Percentiles rank a stretch among this genome's conserved stretches.
Conservation (phyloP, 1,140 invertebrate genomes). For the Lordiphosa stackelbergi region DNA sequence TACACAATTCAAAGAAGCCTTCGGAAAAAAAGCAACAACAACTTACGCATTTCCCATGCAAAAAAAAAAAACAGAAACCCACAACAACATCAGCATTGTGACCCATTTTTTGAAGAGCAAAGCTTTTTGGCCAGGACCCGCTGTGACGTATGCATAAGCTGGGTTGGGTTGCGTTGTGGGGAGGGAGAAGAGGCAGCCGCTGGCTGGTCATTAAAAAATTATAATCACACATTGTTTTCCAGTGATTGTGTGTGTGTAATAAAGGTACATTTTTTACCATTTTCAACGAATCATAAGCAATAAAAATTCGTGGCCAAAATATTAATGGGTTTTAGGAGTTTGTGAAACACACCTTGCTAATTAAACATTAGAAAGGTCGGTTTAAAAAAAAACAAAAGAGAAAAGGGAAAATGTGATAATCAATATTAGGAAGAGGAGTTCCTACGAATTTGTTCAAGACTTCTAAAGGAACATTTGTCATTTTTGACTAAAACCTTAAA, state of each 20-base stretch:
- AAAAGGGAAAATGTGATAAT: too few species aligned
- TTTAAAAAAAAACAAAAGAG: too few species aligned
- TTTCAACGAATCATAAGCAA: too few species aligned
- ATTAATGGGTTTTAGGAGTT: too few species aligned
- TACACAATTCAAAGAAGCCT: slow-evolving; percentile 9
- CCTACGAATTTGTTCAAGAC: too few species aligned
- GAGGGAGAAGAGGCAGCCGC: slow-evolving; percentile 15
- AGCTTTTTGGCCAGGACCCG: slow-evolving; percentile 67
- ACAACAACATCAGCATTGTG: slow-evolving; percentile 28
- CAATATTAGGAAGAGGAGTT: too few species aligned
- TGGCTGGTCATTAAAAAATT: slow-evolving; percentile 68
- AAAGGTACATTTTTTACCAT: too few species aligned
- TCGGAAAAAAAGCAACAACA: slow-evolving; percentile 4
- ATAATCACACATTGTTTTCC: slow-evolving; percentile 59
- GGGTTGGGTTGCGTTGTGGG: slow-evolving; percentile 7
- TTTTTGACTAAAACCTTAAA: too few species aligned
- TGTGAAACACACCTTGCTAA: too few species aligned
- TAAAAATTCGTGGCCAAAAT: too few species aligned
- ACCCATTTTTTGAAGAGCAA: slow-evolving; percentile 61
- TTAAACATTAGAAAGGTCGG: too few species aligned
- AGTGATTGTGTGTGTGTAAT: slow-evolving; percentile 16
- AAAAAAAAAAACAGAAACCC: slow-evolving; percentile 51
- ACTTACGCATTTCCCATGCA: slow-evolving; percentile 61
- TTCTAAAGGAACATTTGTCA: too few species aligned
- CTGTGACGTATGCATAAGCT: slow-evolving; percentile 58